Percentiles rank a stretch among this genome's conserved stretches.
phyloP scores from a whole-genome alignment of 2,797 vertebrate species.

The Dallia pectoralis region DNA sequence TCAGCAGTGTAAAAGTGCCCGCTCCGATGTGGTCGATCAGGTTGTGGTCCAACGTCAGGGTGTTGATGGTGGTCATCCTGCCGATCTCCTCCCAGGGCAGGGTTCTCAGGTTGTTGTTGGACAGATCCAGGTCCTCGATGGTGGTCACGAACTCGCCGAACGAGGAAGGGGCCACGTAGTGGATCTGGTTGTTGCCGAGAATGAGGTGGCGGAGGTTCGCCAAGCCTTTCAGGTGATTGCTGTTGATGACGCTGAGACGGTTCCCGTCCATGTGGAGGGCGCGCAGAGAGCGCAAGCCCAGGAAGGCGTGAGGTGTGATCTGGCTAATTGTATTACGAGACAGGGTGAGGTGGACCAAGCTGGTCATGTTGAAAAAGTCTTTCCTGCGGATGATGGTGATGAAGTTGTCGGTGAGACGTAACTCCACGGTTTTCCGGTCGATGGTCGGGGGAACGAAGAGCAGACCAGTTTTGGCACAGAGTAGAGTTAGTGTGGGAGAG shows the following conservation, averaged over 20 bases:
- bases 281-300: constrained; percentile 83
- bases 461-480: constrained; percentile 93
- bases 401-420: constrained; percentile 94
- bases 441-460: constrained; percentile 89
- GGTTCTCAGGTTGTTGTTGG: constrained; percentile 89
- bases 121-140: constrained; percentile 93
- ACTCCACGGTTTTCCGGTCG: constrained; percentile 92
- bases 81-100: constrained; percentile 94
- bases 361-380: constrained; percentile 97
- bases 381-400: constrained; percentile 87
- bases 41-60: constrained; percentile 92
- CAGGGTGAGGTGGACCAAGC: constrained; percentile 91
- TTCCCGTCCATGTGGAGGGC: constrained; percentile 95
- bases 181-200: constrained; percentile 93
- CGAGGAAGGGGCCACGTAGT: constrained; percentile 77
- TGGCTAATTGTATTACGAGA: constrained; percentile 95
- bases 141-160: constrained; percentile 90
- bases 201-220: constrained; percentile 91
- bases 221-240: constrained; percentile 86
- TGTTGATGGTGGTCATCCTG: constrained; percentile 91
- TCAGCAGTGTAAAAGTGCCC: constrained; percentile 87
- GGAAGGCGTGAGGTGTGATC: constrained; percentile 84
- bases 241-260: constrained; percentile 81
- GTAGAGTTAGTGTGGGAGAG: constrained; percentile 88
- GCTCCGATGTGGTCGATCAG: constrained; percentile 87